phyloP scores from a whole-genome alignment of 2,797 vertebrate species.

The Molossus molossus region DNA sequence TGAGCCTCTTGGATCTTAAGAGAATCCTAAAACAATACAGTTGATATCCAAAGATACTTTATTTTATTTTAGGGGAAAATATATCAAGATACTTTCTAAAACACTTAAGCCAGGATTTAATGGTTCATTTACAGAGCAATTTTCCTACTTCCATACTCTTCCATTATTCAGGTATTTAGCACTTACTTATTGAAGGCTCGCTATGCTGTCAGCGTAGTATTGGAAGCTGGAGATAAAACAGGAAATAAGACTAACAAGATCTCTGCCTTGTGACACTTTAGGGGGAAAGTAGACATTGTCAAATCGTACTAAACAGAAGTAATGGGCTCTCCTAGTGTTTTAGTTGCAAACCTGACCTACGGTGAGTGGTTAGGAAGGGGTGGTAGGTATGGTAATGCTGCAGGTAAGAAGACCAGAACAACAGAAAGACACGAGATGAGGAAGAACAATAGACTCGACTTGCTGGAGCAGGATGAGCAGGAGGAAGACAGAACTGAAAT shows the following conservation, averaged over 20 bases:
- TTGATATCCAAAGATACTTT: not conserved
- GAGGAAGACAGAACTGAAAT: not conserved
- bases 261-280: not conserved
- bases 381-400: not conserved
- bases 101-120: not conserved
- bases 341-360: not conserved
- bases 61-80: not conserved
- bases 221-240: not conserved
- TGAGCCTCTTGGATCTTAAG: constrained; percentile 66
- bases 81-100: not conserved
- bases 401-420: not conserved
- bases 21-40: constrained; percentile 44
- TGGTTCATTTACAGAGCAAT: not conserved
- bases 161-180: not conserved
- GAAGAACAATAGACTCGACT: not conserved
- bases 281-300: not conserved
- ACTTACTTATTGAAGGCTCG: not conserved
- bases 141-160: not conserved
- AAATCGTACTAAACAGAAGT: not conserved
- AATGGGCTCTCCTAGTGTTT: not conserved
- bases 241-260: not conserved
- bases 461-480: not conserved
- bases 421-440: not conserved
- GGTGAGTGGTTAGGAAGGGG: not conserved
- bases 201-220: not conserved